These are phyloP conservation scores for Psittacara wagleri DNA, from an alignment of 2,113 vertebrate species.

Conservation along the genomic window DNA sequence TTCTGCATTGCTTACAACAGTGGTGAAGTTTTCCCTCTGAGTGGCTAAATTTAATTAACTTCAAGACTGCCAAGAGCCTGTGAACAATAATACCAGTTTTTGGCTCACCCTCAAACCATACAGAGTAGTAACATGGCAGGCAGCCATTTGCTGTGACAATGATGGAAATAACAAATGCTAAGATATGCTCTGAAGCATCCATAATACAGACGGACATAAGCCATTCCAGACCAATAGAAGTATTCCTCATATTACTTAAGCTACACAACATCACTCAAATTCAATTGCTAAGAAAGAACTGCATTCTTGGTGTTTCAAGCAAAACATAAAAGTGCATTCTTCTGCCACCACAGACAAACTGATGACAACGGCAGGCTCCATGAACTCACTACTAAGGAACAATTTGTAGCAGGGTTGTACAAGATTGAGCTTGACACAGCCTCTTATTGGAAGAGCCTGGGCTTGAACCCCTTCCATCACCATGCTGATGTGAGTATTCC, in stretches of 20 bases:
- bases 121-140: not conserved
- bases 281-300: not conserved
- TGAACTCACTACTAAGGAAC: conserved; percentile 70
- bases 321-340: not conserved
- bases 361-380: conserved; percentile 67
- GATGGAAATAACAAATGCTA: not conserved
- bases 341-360: conserved; percentile 64
- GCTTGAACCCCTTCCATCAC: conserved; percentile 75
- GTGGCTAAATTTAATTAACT: conserved; percentile 1
- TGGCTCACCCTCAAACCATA: not conserved
- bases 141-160: not conserved
- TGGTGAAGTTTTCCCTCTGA: not conserved
- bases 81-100: not conserved
- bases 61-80: not conserved
- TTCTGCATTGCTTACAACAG: not conserved
- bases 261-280: not conserved
- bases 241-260: not conserved
- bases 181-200: not conserved
- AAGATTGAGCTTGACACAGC: conserved; percentile 78
- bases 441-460: conserved; percentile 76
- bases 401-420: conserved; percentile 76
- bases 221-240: not conserved
- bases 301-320: not conserved
- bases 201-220: not conserved
- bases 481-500: conserved; percentile 74